Percentiles rank a stretch among this genome's conserved stretches.
Conservation (phyloP, 2,888 invertebrate species). For the Ophion ellenae region DNA sequence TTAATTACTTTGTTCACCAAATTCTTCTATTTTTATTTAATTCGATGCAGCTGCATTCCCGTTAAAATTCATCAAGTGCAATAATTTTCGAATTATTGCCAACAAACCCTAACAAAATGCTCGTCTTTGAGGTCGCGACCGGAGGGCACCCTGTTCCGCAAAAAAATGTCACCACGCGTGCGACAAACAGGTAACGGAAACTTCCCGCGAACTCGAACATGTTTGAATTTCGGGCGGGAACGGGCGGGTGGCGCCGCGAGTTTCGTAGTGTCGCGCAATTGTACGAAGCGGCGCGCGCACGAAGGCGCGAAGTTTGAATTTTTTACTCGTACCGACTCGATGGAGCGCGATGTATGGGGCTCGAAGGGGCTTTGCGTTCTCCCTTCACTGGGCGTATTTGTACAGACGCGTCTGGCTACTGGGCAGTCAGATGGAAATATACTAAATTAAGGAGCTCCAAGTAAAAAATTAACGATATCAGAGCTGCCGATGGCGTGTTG, state of each 20-base stretch:
- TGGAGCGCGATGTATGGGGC: not conserved
- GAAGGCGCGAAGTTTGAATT: not conserved
- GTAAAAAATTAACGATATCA: not conserved
- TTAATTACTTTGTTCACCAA: not conserved
- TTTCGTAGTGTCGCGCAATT: not conserved
- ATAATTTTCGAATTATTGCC: not conserved
- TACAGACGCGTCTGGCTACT: not conserved
- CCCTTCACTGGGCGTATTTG: not conserved
- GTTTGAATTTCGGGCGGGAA: not conserved
- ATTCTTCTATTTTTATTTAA: not conserved
- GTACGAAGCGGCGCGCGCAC: not conserved
- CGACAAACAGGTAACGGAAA: not conserved
- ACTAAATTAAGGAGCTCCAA: not conserved
- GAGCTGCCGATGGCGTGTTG: too few species aligned
- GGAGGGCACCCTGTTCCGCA: too few species aligned
- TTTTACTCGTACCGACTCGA: not conserved
- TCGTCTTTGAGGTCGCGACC: too few species aligned
- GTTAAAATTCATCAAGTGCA: slow-evolving; percentile 37
- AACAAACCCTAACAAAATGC: too few species aligned
- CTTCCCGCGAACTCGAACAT: not conserved
- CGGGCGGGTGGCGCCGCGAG: not conserved
- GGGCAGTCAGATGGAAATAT: not conserved
- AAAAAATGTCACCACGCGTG: not conserved
- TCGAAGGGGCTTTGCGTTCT: not conserved
- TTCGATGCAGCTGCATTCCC: slow-evolving; percentile 38